Evolutionary conservation across 2,113 vertebrate species (phyloP).

Genomic region (Sinocyclocheilus anophthalmus): DNA sequence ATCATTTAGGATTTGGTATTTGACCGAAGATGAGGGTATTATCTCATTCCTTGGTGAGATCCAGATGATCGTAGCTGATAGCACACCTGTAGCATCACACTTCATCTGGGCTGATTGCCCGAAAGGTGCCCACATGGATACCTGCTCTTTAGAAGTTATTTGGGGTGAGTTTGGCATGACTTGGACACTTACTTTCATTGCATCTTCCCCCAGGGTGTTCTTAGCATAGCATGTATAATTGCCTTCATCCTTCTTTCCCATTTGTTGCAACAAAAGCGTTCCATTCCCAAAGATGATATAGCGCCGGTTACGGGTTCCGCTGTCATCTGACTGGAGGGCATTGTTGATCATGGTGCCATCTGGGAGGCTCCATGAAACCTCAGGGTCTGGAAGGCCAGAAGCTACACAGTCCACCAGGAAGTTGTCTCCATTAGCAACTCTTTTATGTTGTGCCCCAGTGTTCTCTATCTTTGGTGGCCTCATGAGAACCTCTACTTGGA

Average conservation of each 20-base stretch:
- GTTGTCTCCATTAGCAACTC: conserved; percentile 73
- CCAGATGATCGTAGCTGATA: conserved; percentile 73
- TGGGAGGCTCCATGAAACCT: conserved; percentile 79
- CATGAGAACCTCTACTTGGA: conserved; percentile 76
- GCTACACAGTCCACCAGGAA: conserved; percentile 81
- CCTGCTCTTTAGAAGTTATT: conserved; percentile 67
- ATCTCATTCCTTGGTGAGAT: conserved; percentile 73
- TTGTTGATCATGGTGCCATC: conserved; percentile 80
- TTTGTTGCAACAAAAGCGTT: conserved; percentile 77
- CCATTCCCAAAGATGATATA: conserved; percentile 79
- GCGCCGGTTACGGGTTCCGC: conserved; percentile 68
- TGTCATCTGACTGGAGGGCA: conserved; percentile 76
- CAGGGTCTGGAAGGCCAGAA: conserved; percentile 77
- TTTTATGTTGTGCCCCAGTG: conserved; percentile 66
- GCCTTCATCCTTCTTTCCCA: conserved; percentile 77
- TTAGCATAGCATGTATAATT: conserved; percentile 79
- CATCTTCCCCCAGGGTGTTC: conserved; percentile 78
- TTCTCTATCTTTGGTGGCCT: conserved; percentile 78
- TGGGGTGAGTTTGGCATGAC: conserved; percentile 69
- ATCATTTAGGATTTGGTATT: conserved; percentile 67
- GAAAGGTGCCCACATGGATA: conserved; percentile 60
- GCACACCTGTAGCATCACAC: conserved; percentile 73
- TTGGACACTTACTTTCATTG: conserved; percentile 74
- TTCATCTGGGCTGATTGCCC: conserved; percentile 67
- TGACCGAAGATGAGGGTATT: conserved; percentile 64